Percentiles rank a stretch among this genome's conserved stretches.
These are phyloP conservation scores for Ceramica pisi DNA, from an alignment of 2,888 invertebrate genomes.

Conservation along the genomic window DNA sequence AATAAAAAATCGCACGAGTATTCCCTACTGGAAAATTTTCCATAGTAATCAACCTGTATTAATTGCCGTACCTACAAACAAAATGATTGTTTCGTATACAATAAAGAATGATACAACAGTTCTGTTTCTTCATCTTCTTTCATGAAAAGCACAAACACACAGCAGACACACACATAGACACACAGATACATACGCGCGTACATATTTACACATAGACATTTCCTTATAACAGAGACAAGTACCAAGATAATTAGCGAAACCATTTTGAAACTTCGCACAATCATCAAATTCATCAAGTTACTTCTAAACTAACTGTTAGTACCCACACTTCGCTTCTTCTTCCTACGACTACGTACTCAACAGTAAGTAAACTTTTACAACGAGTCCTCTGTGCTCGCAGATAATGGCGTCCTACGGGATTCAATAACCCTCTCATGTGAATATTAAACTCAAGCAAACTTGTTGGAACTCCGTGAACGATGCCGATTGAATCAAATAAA, in stretches of 20 bases:
- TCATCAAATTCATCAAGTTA: conserved; percentile 2
- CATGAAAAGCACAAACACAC: no score
- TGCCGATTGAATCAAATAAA: conserved; percentile 33
- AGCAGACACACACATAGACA: no score
- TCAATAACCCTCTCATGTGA: conserved; percentile 42
- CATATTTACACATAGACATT: background rate
- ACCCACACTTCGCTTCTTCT: background rate
- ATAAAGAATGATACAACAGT: no score
- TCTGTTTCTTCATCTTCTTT: no score
- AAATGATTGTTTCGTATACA: background rate
- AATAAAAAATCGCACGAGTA: no score
- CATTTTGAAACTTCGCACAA: background rate
- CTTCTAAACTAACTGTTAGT: background rate
- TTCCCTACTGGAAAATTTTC: no score
- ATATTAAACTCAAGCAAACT: conserved; percentile 41
- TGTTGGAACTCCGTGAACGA: conserved; percentile 15
- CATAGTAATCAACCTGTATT: no score
- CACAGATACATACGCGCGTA: no score
- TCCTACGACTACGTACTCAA: background rate
- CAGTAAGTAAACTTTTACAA: conserved; percentile 5
- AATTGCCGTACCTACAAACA: no score
- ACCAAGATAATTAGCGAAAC: conserved; percentile 1
- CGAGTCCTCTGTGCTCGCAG: conserved; percentile 9
- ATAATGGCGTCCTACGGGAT: conserved; percentile 26
- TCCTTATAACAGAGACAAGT: background rate